Base-by-base conservation (phyloP, 2,888 invertebrate species). In the Chloromyia formosa region DNA sequence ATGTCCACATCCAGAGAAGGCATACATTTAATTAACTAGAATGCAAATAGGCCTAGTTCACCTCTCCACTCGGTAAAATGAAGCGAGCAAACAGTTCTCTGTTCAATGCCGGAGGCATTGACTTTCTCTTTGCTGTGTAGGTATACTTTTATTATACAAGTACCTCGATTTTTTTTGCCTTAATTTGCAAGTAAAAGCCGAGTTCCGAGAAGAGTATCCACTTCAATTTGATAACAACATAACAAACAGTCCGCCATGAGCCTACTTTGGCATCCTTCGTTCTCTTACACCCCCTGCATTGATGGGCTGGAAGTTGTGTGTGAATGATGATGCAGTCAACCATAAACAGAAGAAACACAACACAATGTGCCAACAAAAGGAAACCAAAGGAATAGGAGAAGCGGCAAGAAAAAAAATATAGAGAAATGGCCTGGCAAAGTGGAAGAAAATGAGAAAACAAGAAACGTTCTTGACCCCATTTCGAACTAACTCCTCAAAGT, bases 21-120 rank as follows among this genome's bases (percentile, higher is more conserved):
- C 66, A 49, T 66, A 66, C 66, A 66, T 66, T 66, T 66, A 66
- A 66, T 66, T 66, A 66, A 66, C 66, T 66, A 12, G 22, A 66
- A 27, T 40, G 66, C 66, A 66, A 66, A 66, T 66, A 66, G 66
- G 66, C 66, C 66, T 45, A 20, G 35, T 66, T 66, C 66, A 66
- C 49, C 66, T 45, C 45, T 35, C 27, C 64, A 42, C 45, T 18
- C n/a, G 16, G 9, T 42, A 18, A 23, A 42, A 64, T 45, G 64
- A 42, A 64, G 45, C 64, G 45, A 64, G 61, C 61, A 61, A 61
- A 61, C 23, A 23, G 12, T 22, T 18, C 27, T 35, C 45, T 12
- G 7, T 18, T 23, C 49, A 49, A 49, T 49, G 66, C 66, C 20
- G 18, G 7, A 35, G 22, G 49, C 66, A 66, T 49, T 66, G n/a